Evolutionary conservation across 2,888 invertebrate species (phyloP), one percentile per base, ranked within the genome.

Genomic region (Drosophila crucigera): DNA sequence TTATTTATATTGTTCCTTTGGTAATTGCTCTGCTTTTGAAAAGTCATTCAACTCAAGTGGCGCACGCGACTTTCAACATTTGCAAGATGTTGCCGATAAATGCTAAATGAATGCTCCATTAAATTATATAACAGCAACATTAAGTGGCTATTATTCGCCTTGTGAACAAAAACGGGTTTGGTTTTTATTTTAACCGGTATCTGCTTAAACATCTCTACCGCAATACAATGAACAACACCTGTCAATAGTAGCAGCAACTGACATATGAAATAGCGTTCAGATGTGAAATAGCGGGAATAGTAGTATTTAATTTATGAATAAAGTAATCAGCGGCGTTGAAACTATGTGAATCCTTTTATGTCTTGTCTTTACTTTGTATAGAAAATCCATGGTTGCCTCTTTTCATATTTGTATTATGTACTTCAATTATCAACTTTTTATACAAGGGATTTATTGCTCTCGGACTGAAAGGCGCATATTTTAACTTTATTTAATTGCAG

Each of bases 141-240:
- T 68, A 84, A 82, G 76, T 72, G 77, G 73, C 79, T 66, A 77
- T 81, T 78, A 75, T 77, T 68, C 76, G 74, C 68, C 70, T 78
- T 52, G 73, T 65, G 56, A 70, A 50, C 49, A 52, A 50, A 76
- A 78, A 78, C n/a, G 1, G 73, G 77, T 80, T 68, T 55, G 67
- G 67, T 71, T 67, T 68, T 39, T 14, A 30, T 39, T 52, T 62
- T 52, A 58, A 43, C 43, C 58, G 49, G 62, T 58, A 80, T 60
- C 71, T 25, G 37, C 10, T 60, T 19, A 28, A 33, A 28, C 39
- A 33, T n/a, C 10, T 47, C 33, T 19, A 47, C 47, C 31, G 30
- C 16, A 35, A 25, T 25, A 0, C 10, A 25, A 25, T 47, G 16
- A 41, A 10, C 25, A 68, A 19, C 31, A 60, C 53, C 14, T 25